phyloP scores from a whole-genome alignment of 2,888 invertebrate genomes.

The Macropis europaea region DNA sequence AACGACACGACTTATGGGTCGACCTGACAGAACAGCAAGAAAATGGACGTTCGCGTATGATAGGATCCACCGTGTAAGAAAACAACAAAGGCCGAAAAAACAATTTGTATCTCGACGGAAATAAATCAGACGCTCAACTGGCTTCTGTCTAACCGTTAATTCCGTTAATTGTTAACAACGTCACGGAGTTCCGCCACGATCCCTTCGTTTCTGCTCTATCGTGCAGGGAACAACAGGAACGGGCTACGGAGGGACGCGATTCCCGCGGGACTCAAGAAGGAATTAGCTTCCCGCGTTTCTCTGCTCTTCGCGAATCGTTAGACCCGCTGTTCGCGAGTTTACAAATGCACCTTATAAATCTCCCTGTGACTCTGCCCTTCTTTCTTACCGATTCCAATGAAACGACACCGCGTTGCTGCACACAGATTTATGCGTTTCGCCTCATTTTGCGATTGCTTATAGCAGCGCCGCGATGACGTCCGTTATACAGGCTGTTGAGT shows the following conservation, averaged over 20 bases:
- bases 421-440: constrained; percentile 32
- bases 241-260: background rate
- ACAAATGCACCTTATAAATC: constrained; percentile 37
- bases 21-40: no score
- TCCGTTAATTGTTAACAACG: constrained; percentile 23
- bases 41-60: no score
- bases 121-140: constrained; percentile 5
- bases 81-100: no score
- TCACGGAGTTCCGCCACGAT: background rate
- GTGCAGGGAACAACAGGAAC: constrained; percentile 1
- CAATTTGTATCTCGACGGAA: background rate
- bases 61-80: no score
- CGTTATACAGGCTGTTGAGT: no score
- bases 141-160: constrained; percentile 14
- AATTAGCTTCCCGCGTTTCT: constrained; percentile 21
- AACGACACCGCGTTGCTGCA: constrained; percentile 7
- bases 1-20: no score
- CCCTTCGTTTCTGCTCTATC: background rate
- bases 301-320: constrained; percentile 5
- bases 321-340: constrained; percentile 12
- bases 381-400: background rate
- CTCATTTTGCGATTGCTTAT: no score
- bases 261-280: background rate
- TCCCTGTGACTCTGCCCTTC: background rate
- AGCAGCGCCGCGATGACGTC: no score